Conservation (phyloP, 2,888 invertebrate species). For the Rhagonycha lutea region DNA sequence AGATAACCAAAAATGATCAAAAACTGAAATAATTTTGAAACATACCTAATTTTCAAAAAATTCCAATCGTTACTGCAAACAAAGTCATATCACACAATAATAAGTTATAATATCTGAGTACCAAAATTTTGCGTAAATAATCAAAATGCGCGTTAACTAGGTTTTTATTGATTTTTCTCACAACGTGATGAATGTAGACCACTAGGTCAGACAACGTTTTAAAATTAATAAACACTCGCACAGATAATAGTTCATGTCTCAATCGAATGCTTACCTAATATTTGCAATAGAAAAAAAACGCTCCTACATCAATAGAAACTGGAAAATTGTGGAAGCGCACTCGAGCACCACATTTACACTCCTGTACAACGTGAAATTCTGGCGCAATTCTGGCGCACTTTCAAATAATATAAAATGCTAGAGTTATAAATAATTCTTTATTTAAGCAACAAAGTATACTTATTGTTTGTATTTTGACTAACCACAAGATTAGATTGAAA, state of each 20-base stretch:
- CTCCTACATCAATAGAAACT: not conserved
- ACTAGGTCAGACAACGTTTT: not conserved
- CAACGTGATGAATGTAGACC: not conserved
- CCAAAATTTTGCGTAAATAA: not conserved
- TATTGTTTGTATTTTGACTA: not conserved
- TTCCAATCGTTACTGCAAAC: not conserved
- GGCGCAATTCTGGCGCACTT: constrained; percentile 7
- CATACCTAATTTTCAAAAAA: not conserved
- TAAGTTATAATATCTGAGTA: not conserved
- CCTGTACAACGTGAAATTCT: constrained; percentile 7
- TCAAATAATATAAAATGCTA: constrained; percentile 6
- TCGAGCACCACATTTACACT: constrained; percentile 3
- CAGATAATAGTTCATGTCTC: not conserved
- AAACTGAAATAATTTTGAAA: not conserved
- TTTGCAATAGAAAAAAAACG: not conserved
- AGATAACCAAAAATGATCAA: not conserved
- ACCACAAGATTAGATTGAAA: not conserved
- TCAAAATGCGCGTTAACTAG: not conserved
- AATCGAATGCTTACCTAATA: not conserved
- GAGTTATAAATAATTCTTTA: constrained; percentile 11
- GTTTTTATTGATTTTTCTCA: not conserved
- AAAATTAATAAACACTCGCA: not conserved
- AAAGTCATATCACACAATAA: not conserved
- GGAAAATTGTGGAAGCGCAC: not conserved
- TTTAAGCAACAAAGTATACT: not conserved